Evolutionary conservation across 1,140 invertebrate species (phyloP).

Genomic region (Eufriesea mexicana): DNA sequence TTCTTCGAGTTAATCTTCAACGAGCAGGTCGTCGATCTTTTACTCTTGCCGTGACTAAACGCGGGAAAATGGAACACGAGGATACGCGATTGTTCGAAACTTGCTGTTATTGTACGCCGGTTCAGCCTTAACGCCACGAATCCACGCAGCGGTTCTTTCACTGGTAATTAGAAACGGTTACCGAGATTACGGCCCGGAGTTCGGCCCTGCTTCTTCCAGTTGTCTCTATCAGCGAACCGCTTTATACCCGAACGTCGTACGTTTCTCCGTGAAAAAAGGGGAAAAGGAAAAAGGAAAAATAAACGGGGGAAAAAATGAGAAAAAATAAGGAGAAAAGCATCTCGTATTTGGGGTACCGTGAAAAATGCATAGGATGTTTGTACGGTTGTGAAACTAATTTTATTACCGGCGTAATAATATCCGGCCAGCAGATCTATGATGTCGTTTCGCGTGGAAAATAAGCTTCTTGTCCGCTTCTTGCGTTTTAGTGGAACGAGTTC

Average conservation of each 20-base stretch:
- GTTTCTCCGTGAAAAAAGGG: not conserved
- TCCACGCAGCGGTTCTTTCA: constrained; percentile 27
- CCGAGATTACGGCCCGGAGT: not conserved
- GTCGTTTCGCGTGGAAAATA: constrained; percentile 32
- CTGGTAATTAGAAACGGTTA: constrained; percentile 36
- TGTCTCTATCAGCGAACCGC: constrained; percentile 1
- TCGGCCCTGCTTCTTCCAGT: constrained; percentile 8
- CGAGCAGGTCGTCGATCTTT: not conserved
- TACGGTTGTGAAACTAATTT: constrained; percentile 55
- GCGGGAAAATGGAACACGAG: constrained; percentile 6
- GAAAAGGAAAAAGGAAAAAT: not conserved
- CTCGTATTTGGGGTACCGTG: constrained; percentile 12
- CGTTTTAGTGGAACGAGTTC: constrained; percentile 51
- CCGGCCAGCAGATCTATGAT: not conserved
- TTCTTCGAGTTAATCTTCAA: not conserved
- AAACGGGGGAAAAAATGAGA: not conserved
- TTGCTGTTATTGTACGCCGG: not conserved
- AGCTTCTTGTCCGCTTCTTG: constrained; percentile 18
- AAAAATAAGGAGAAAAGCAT: not conserved
- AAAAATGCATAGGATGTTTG: constrained; percentile 10
- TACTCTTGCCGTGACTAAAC: not conserved
- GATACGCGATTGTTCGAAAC: constrained; percentile 10
- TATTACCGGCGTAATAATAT: constrained; percentile 41
- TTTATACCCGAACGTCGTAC: constrained; percentile 25
- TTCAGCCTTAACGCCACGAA: not conserved